Evolutionary conservation across 2,113 vertebrate genomes (phyloP), one percentile per base, ranked within the genome.

Genomic region (Hylia prasina): DNA sequence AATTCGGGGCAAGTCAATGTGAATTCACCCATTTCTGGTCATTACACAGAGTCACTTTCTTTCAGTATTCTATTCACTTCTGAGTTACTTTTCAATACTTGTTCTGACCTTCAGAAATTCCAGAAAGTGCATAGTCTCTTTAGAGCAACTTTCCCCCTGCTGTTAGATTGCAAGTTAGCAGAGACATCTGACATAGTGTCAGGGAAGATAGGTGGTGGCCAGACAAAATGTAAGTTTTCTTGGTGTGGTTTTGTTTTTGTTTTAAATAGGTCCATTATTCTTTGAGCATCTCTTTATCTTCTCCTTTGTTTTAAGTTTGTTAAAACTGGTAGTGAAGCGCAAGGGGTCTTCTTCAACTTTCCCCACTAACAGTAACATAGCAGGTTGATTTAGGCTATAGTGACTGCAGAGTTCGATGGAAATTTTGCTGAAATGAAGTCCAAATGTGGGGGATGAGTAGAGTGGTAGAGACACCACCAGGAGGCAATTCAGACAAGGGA

Each of bases 321-420:
- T 11, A 81, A 72, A 82, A 50, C 17, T 33, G 42, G 3, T 68
- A 8, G 21, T 77, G 21, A 64, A 70, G 17, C 53, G 27, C 19
- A 77, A 87, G 50, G 25, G 11, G 11, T 73, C 13, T 68, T 63
- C 51, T 66, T 93, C 19, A 56, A 8, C 28, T 90, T 71, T 22
- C 6, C 27, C 15, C n/a, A 7, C 9, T 33, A 50, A 10, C 2
- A 9, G 21, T 57, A 51, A n/a, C 0, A 0, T 30, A 53, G 13
- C 7, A 11, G 28, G 15, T 58, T 66, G 33, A 69, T 81, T 64
- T 64, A 90, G 54, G 15, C 40, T 48, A 30, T 37, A 22, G 10
- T 4, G 9, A 40, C 20, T 86, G 39, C 42, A 64, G 31, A 72
- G 35, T 60, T 90, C 1, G 6, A 23, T 25, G 14, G 53, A 72